Conservation (phyloP, 2,888 invertebrate genomes). For the Yponomeuta plumbellus region DNA sequence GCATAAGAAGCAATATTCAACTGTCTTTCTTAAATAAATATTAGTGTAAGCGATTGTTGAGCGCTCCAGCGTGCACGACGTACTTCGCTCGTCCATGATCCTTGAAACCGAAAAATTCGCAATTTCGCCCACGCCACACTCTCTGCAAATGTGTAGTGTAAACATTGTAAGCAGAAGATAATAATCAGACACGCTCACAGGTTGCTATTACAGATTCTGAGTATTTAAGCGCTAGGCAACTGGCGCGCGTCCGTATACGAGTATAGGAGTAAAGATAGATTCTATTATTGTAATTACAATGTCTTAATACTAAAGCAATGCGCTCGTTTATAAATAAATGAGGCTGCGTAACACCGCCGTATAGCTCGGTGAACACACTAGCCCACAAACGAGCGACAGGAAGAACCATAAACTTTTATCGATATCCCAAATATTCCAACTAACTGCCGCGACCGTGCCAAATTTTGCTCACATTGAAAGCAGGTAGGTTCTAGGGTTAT, state of each 20-base stretch:
- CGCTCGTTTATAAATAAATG: constrained; percentile 11
- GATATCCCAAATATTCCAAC: constrained; percentile 28
- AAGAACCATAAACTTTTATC: constrained; percentile 57
- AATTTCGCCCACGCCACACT: neutral
- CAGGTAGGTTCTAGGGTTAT: constrained; percentile 20
- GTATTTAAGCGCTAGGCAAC: neutral
- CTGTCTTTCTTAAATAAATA: neutral
- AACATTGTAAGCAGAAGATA: neutral
- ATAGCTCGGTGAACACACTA: constrained; percentile 28
- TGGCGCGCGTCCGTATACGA: neutral
- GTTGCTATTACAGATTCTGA: neutral
- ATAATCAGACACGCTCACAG: neutral
- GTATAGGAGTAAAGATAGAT: neutral
- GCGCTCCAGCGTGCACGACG: neutral
- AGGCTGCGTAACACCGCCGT: constrained; percentile 23
- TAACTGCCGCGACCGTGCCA: constrained; percentile 18
- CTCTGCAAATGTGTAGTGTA: neutral
- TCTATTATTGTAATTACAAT: constrained; percentile 4
- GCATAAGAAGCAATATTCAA: constrained; percentile 5
- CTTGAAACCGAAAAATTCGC: neutral
- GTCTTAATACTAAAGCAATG: neutral
- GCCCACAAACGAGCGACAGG: constrained; percentile 43
- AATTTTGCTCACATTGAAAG: constrained; percentile 22
- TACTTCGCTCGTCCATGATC: neutral
- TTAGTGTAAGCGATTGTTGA: constrained; percentile 3